Conservation (phyloP, 1,140 invertebrate genomes). For the Whitmania pigra region DNA sequence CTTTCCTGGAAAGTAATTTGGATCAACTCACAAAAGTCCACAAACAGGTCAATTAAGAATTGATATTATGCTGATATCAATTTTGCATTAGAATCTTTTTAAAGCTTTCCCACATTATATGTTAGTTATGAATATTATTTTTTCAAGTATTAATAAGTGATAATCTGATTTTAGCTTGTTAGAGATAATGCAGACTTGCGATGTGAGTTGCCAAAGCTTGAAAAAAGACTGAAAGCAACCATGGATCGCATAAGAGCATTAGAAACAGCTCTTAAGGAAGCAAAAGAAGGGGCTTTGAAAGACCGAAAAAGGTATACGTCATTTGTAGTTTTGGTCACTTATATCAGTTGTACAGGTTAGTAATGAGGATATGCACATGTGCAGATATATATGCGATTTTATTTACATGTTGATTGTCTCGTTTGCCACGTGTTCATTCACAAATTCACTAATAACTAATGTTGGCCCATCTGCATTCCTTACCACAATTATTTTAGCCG, state of each 20-base stretch:
- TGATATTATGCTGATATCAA: neutral
- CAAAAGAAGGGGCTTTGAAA: slow-evolving; percentile 96
- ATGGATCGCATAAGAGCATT: slow-evolving; percentile 96
- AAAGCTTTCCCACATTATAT: neutral
- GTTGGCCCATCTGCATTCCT: no score
- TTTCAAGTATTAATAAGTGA: no score
- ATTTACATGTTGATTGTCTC: no score
- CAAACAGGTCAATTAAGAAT: slow-evolving; percentile 47
- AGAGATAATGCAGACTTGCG: slow-evolving; percentile 95
- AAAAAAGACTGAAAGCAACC: slow-evolving; percentile 87
- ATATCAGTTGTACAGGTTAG: no score
- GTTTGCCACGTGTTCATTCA: no score
- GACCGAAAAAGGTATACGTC: slow-evolving; percentile 69
- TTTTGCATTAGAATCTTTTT: neutral
- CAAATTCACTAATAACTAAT: no score
- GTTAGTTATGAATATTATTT: no score
- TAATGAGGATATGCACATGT: no score
- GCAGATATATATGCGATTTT: no score
- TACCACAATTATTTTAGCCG: no score
- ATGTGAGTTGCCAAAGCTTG: slow-evolving; percentile 93
- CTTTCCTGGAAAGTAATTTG: slow-evolving; percentile 96
- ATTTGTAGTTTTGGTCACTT: no score
- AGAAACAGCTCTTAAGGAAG: slow-evolving; percentile 88
- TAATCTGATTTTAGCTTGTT: slow-evolving; percentile 49
- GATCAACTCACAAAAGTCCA: slow-evolving; percentile 91